Evolutionary conservation across 37 sponge, comb jelly and placozoan genomes (phyloP).

Genomic region (Ianthella basta): DNA sequence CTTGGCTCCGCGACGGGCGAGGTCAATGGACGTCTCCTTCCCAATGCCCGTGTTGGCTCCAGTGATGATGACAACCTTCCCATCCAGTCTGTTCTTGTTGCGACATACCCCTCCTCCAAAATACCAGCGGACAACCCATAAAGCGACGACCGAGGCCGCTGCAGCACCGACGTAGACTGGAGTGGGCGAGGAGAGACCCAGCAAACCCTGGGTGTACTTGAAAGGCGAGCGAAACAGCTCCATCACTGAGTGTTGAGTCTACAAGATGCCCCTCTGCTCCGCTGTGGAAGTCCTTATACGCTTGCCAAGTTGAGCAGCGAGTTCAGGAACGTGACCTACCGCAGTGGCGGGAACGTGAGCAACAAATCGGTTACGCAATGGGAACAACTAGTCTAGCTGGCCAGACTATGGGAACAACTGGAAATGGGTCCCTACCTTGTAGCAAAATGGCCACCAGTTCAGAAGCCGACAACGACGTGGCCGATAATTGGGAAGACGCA

Average conservation of each 20-base stretch:
- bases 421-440: no score
- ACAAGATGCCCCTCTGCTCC: no score
- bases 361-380: no score
- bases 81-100: conserved; percentile 64
- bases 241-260: no score
- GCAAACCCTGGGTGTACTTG: neutral
- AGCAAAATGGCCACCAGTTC: conserved; percentile 11
- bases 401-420: no score
- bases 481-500: conserved; percentile 79
- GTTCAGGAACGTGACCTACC: no score
- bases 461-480: conserved; percentile 39
- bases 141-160: neutral
- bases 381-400: no score
- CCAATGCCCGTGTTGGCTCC: conserved; percentile 85
- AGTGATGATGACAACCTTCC: conserved; percentile 86
- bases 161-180: neutral
- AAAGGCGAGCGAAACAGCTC: no score
- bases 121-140: neutral
- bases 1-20: conserved; percentile 80
- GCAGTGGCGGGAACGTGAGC: no score
- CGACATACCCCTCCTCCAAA: conserved; percentile 48
- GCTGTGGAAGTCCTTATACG: no score
- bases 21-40: conserved; percentile 77
- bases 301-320: no score
- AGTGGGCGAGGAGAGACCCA: neutral